phyloP scores from a whole-genome alignment of 2,113 vertebrate species.

The Poeciliopsis prolifica region DNA sequence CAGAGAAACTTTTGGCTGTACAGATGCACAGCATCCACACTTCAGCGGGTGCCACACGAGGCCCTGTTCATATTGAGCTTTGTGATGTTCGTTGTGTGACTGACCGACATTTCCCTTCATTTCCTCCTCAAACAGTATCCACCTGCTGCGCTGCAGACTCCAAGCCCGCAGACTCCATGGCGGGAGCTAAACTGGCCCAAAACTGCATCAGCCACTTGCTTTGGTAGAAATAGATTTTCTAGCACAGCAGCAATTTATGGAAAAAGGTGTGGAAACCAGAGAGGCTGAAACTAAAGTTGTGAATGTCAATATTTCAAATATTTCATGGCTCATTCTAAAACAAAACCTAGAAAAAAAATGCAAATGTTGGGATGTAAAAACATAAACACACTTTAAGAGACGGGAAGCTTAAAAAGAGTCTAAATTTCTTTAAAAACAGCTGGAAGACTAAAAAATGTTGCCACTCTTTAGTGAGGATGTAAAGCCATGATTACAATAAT shows the following conservation, averaged over 20 bases:
- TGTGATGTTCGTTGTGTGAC: slow-evolving; percentile 30
- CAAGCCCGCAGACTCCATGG: slow-evolving; percentile 9
- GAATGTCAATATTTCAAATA: too few species aligned
- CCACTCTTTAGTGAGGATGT: too few species aligned
- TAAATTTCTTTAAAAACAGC: too few species aligned
- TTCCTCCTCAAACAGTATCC: slow-evolving; percentile 35
- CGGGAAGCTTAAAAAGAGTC: too few species aligned
- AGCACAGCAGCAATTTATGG: background rate
- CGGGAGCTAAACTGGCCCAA: slow-evolving; percentile 14
- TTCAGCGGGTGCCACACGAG: slow-evolving; percentile 8
- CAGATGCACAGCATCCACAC: background rate
- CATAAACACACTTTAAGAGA: background rate
- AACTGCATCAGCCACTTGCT: slow-evolving; percentile 31
- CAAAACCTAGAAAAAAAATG: background rate
- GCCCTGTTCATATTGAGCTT: slow-evolving; percentile 24
- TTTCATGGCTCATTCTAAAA: too few species aligned
- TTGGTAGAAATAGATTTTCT: slow-evolving; percentile 9
- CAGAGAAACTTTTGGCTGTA: background rate
- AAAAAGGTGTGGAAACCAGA: background rate
- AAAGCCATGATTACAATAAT: too few species aligned
- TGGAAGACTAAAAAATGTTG: too few species aligned
- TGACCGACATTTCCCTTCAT: slow-evolving; percentile 26
- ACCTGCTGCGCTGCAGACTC: slow-evolving; percentile 42
- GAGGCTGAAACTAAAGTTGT: background rate
- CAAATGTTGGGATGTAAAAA: background rate